These are phyloP conservation scores for Cryptocheilus praepositus DNA, from an alignment of 2,888 invertebrate genomes.

Conservation along the genomic window DNA sequence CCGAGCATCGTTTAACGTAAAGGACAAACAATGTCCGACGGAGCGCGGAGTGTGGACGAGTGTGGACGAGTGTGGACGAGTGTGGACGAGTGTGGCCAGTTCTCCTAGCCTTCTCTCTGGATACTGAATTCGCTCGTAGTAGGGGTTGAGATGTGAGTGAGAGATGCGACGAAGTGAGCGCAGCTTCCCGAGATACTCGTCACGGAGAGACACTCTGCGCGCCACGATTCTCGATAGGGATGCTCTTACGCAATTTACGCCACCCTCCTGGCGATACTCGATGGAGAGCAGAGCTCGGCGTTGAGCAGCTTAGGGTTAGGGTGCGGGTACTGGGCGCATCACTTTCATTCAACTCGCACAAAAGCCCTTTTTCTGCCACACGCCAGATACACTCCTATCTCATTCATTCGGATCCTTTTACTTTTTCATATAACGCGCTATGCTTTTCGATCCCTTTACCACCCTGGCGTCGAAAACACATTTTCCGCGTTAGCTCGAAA, in stretches of 20 bases:
- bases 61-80: too few species aligned
- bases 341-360: neutral
- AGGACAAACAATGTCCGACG: too few species aligned
- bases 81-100: too few species aligned
- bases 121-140: too few species aligned
- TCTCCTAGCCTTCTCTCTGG: conserved; percentile 7
- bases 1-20: too few species aligned
- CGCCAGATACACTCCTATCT: neutral
- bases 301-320: neutral
- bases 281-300: neutral
- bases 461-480: too few species aligned
- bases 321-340: neutral
- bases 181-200: too few species aligned
- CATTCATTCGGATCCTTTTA: neutral
- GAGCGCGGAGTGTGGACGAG: too few species aligned
- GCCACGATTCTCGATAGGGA: neutral
- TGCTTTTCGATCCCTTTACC: neutral
- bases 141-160: too few species aligned
- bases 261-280: neutral
- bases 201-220: too few species aligned
- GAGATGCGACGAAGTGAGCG: too few species aligned
- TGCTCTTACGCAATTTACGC: conserved; percentile 16
- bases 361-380: neutral
- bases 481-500: too few species aligned
- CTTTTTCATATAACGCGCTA: neutral